phyloP scores from a whole-genome alignment of 2,888 invertebrate genomes.

The Aleiodes alternator region DNA sequence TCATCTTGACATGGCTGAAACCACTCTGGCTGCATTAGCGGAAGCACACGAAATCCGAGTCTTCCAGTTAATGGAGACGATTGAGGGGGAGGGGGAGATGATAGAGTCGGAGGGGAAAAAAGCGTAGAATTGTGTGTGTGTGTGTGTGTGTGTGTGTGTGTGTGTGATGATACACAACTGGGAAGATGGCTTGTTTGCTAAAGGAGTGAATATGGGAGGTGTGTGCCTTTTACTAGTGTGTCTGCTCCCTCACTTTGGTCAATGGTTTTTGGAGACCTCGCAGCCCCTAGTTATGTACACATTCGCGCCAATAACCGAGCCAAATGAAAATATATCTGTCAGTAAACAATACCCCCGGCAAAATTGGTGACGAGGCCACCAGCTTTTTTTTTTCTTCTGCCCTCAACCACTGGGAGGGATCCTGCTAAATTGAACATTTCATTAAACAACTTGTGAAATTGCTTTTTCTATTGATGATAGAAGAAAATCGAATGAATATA shows the following conservation, averaged over 20 bases:
- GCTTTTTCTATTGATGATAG: conserved; percentile 7
- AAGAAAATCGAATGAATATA: conserved; percentile 14
- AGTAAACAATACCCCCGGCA: conserved; percentile 69
- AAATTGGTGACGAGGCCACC: conserved; percentile 28
- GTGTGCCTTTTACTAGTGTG: conserved; percentile 13
- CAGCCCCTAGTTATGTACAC: conserved; percentile 45
- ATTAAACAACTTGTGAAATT: conserved; percentile 20
- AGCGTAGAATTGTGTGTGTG: conserved; percentile 42
- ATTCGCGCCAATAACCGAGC: conserved; percentile 73
- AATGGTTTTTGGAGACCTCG: conserved; percentile 47
- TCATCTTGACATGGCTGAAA: conserved; percentile 13
- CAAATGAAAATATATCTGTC: conserved; percentile 76
- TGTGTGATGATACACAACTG: neutral
- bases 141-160: conserved; percentile 43
- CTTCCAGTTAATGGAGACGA: conserved; percentile 71
- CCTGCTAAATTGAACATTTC: conserved; percentile 21
- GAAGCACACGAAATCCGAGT: conserved; percentile 70
- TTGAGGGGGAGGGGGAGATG: conserved; percentile 45
- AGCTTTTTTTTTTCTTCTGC: conserved; percentile 22
- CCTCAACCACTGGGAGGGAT: neutral
- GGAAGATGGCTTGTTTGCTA: conserved; percentile 63
- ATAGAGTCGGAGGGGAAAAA: conserved; percentile 64
- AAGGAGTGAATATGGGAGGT: conserved; percentile 51
- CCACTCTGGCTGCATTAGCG: conserved; percentile 41
- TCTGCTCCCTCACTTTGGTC: conserved; percentile 14